Conservation (phyloP, 2,888 invertebrate species). For the Polydesmus complanatus region DNA sequence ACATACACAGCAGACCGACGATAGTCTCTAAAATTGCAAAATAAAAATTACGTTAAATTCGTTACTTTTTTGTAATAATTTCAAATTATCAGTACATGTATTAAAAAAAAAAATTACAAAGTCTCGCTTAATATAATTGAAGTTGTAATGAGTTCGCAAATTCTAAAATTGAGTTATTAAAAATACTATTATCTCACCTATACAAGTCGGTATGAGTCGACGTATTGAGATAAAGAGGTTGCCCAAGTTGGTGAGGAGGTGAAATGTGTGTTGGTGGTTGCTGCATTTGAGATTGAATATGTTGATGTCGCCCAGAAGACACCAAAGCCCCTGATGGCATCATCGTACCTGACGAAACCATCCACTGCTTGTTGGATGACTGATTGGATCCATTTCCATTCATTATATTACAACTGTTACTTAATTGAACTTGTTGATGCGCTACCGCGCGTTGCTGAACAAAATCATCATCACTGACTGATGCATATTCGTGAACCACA, state of each 20-base stretch:
- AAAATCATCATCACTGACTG: background rate
- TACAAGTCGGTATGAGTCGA: constrained; percentile 22
- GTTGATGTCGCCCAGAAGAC: constrained; percentile 14
- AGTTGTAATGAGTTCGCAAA: too few species aligned
- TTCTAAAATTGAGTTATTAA: too few species aligned
- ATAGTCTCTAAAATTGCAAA: constrained; percentile 35
- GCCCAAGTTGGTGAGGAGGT: constrained; percentile 43
- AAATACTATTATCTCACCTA: too few species aligned
- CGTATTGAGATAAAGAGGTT: constrained; percentile 41
- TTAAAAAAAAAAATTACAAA: too few species aligned
- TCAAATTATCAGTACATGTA: too few species aligned
- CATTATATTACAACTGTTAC: background rate
- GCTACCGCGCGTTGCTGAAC: background rate
- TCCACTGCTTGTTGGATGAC: constrained; percentile 32
- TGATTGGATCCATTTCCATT: constrained; percentile 3
- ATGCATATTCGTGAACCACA: background rate
- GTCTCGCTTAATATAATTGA: too few species aligned
- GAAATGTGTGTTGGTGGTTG: constrained; percentile 37
- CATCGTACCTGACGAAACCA: constrained; percentile 42
- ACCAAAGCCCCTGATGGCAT: constrained; percentile 22
- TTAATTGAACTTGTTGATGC: background rate
- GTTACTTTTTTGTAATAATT: too few species aligned
- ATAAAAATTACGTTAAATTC: too few species aligned
- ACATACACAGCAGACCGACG: constrained; percentile 49
- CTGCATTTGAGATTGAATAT: constrained; percentile 17